A percentile compares a stretch with the other conserved stretches of the same genome.
Evolutionary conservation across 2,113 vertebrate genomes (phyloP).

Genomic region (Leucosticte australis): DNA sequence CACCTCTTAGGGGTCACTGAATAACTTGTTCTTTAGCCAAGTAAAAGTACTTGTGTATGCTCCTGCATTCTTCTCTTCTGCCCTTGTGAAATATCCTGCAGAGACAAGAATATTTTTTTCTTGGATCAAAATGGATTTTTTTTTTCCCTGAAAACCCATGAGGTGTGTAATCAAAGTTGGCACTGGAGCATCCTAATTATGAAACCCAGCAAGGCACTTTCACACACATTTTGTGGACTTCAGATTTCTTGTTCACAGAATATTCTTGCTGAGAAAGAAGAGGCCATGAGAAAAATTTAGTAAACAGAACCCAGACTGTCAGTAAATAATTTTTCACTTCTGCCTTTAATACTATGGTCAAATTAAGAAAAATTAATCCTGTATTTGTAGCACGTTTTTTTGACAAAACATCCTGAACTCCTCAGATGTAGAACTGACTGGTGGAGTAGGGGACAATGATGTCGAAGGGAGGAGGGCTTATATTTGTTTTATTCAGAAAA

Average conservation of each 20-base stretch:
- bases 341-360: not conserved
- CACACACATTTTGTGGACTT: conserved; percentile 56
- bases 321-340: not conserved
- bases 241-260: conserved; percentile 50
- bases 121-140: conserved; percentile 24
- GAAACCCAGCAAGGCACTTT: conserved; percentile 66
- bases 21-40: not conserved
- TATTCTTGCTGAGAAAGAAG: conserved; percentile 5
- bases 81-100: conserved; percentile 15
- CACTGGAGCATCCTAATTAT: conserved; percentile 67
- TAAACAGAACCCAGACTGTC: not conserved
- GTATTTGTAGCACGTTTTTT: not conserved
- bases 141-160: not conserved
- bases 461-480: rapidly evolving
- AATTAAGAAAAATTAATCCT: not conserved
- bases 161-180: conserved; percentile 59
- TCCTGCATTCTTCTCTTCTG: conserved; percentile 26
- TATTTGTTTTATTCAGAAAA: not conserved
- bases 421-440: not conserved
- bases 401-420: not conserved
- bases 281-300: conserved; percentile 39
- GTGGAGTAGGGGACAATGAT: rapidly evolving
- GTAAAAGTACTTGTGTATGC: not conserved
- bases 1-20: conserved; percentile 22
- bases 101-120: not conserved